Base-by-base conservation (phyloP, 2,888 invertebrate species). In the Eupeodes luniger region DNA sequence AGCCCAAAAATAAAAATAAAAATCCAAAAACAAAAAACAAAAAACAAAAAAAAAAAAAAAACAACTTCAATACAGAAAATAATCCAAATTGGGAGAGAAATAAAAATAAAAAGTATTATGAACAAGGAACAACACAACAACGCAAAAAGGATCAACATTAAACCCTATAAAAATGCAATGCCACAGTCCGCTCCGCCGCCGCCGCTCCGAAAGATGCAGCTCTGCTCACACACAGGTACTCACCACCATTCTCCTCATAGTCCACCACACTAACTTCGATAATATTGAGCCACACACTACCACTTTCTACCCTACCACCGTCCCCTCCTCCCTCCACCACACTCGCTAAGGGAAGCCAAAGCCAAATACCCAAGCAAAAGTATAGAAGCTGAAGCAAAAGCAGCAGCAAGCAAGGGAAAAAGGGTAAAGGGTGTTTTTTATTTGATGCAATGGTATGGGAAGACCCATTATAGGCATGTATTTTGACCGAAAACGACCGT, bases 51-150 rank as follows among this genome's bases (percentile, higher is more conserved):
- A 55, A 67, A 19, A 44, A 19, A 49, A 66, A 69, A 69, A 64
- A 47, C 76, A 80, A 92, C 80, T 77, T 82, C 79, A 85, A 90
- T 90, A 90, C 90, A 91, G 91, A 91, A 90, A 91, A 91, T 91
- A 91, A 92, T 91, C 91, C 92, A 92, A 92, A 92, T 91, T 90
- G 89, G 89, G 82, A 81, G 62, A 74, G 78, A 74, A 79, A 83
- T 69, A 84, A 83, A 89, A 84, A 83, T 34, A 72, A 76, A 81
- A 87, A 77, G 66, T 69, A 85, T 78, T 19, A 62, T 62, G 36
- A 44, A 87, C 72, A 83, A 85, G 64, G 69, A 79, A 77, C 67
- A 83, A 70, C 75, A 80, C 74, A 81, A 70, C 80, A 72, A 44
- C 19, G 77, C 81, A 88, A 87, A 74, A 85, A 85, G 87, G 87